Evolutionary conservation across 2,888 invertebrate species (phyloP), one percentile per base, ranked within the genome.

Genomic region (Sphaerophoria taeniata): DNA sequence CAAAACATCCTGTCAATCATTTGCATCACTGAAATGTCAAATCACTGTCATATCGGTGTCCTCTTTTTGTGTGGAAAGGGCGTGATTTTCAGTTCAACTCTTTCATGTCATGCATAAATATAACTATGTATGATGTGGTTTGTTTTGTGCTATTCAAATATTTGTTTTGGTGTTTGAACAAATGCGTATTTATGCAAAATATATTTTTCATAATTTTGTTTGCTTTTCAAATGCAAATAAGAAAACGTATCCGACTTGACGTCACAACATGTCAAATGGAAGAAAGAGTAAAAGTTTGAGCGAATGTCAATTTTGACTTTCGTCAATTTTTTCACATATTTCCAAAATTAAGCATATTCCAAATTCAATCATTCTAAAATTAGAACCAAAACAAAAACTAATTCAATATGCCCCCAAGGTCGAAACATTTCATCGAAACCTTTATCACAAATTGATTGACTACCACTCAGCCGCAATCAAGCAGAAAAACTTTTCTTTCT

Each of bases 371-470:
- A 36, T 16, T 6, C 58, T 16, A 24, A 16, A 58, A 58, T 39
- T 12, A 58, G 58, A 58, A 36, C 0, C 7, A 56, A 36, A 56
- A 36, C 16, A 16, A 58, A 58, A 58, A 58, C 36, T 58, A 12
- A 58, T 14, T 16, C 12, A 14, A 16, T 43, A 47, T 49, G 53
- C 24, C 67, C 39, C 16, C 14, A 43, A 43, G 72, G 14, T n/a
- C 24, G 24, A 36, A 56, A 71, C 9, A 61, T 45, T 61, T 33
- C 12, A 73, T 34, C 14, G 61, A 7, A 55, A 43, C 47, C 70
- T 77, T 43, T 43, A 65, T 78, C 39, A 49, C 14, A 70, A 63
- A 80, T 74, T 83, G 83, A 83, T 78, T 78, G 83, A 83, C 78
- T 58, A 65, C 74, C 78, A 7, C 58, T 83, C 83, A 83, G 11